Evolutionary conservation across 2,113 vertebrate genomes (phyloP).

Genomic region (Rhinolophus sinicus): DNA sequence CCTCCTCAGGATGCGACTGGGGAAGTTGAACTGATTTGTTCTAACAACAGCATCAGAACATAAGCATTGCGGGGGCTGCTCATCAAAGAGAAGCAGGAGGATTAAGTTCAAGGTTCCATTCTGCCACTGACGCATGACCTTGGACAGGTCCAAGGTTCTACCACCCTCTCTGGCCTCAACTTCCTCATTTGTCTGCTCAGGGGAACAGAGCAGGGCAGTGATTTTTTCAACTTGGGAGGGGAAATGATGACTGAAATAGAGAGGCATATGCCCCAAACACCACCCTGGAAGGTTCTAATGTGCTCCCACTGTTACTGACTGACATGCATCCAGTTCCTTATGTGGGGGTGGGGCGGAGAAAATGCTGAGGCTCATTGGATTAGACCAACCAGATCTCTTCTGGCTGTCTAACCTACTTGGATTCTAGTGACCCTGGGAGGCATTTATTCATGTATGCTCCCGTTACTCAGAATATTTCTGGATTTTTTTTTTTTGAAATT

Average conservation of each 20-base stretch:
- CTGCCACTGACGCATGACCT: neutral
- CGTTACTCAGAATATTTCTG: neutral
- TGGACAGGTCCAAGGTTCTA: neutral
- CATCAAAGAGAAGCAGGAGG: neutral
- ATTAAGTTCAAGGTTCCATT: neutral
- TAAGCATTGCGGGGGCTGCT: neutral
- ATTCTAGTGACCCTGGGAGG: neutral
- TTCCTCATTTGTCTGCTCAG: neutral
- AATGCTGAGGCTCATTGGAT: neutral
- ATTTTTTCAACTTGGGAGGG: neutral
- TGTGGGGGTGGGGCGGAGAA: neutral
- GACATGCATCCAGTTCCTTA: neutral
- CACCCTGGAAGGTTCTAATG: neutral
- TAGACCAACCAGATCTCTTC: neutral
- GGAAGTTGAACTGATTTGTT: neutral
- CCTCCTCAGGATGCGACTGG: neutral
- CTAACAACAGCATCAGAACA: neutral
- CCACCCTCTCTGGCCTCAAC: neutral
- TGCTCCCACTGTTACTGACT: neutral
- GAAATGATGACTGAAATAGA: neutral
- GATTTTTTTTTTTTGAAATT: neutral
- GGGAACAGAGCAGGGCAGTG: neutral
- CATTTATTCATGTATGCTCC: neutral
- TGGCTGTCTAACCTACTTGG: neutral
- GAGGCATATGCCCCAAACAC: neutral